Evolutionary conservation across 2,888 invertebrate species (phyloP).

Genomic region (Lottia scabra): DNA sequence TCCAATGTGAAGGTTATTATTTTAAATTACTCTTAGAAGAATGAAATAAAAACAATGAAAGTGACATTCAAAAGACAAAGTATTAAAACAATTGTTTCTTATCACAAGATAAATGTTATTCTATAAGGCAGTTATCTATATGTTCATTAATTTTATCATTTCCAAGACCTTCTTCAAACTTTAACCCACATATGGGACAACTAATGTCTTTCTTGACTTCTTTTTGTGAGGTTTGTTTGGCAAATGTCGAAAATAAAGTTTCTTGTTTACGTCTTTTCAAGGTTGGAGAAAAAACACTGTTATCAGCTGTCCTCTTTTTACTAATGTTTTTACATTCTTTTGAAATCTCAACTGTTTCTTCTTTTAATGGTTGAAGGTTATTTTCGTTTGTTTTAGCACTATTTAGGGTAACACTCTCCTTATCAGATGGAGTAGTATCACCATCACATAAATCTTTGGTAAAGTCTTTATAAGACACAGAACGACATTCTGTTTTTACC

Average conservation of each 20-base stretch:
- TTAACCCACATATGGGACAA: constrained; percentile 58
- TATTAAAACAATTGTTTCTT: neutral
- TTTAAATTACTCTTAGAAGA: no score
- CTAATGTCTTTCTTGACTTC: constrained; percentile 15
- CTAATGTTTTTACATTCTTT: constrained; percentile 5
- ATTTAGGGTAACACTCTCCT: neutral
- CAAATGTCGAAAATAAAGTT: constrained; percentile 47
- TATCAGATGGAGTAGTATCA: neutral
- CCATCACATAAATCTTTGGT: neutral
- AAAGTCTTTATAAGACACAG: neutral
- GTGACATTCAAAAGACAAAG: no score
- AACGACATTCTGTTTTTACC: neutral
- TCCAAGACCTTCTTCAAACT: constrained; percentile 45
- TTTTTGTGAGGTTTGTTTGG: constrained; percentile 29
- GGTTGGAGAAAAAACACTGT: constrained; percentile 11
- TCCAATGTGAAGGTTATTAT: no score
- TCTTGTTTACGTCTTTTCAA: constrained; percentile 45
- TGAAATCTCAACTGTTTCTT: constrained; percentile 1
- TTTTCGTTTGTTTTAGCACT: constrained; percentile 1
- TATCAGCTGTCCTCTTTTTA: constrained; percentile 15
- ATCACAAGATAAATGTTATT: constrained; percentile 25
- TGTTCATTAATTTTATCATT: constrained; percentile 62
- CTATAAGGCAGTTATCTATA: constrained; percentile 64
- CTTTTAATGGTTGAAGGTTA: neutral
- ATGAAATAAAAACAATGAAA: no score